Conservation (phyloP, 1,140 invertebrate species). For the Drosophila sp. region DNA sequence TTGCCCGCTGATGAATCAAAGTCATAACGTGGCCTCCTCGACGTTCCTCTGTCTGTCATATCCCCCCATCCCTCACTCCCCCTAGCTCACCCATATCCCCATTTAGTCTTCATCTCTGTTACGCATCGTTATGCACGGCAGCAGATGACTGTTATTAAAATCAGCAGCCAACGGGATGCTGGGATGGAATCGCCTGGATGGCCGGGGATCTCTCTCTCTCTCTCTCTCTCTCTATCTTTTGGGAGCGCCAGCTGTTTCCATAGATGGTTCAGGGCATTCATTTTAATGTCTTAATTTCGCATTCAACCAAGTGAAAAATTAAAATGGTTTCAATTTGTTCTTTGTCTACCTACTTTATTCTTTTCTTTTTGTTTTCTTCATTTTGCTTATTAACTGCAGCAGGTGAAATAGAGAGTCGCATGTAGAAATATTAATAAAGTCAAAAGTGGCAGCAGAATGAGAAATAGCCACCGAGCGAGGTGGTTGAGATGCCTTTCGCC, state of each 20-base stretch:
- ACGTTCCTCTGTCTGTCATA: constrained; percentile 2
- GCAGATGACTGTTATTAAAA: constrained; percentile 82
- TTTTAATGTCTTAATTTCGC: constrained; percentile 82
- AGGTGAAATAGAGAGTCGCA: constrained; percentile 61
- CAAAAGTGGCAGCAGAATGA: not conserved
- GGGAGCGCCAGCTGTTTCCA: constrained; percentile 11
- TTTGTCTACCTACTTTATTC: constrained; percentile 44
- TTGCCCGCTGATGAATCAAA: constrained; percentile 72
- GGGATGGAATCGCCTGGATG: constrained; percentile 2
- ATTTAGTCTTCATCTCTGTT: constrained; percentile 54
- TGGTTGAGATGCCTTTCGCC: constrained; percentile 6
- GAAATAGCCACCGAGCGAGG: not conserved
- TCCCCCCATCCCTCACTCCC: constrained; percentile 10
- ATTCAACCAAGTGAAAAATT: constrained; percentile 82
- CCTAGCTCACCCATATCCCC: not conserved
- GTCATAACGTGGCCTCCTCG: constrained; percentile 66
- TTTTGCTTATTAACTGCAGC: constrained; percentile 62
- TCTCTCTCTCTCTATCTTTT: too few relatives aligned
- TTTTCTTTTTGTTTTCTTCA: constrained; percentile 38
- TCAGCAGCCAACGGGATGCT: constrained; percentile 39
- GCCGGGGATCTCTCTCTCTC: not conserved
- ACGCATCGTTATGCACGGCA: constrained; percentile 82
- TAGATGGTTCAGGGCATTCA: constrained; percentile 61
- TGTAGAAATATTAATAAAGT: constrained; percentile 79
- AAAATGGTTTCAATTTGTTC: constrained; percentile 55